Evolutionary conservation across 2,113 vertebrate species (phyloP), one percentile per base, ranked within the genome.

Genomic region (cattle (Bos taurus)): DNA sequence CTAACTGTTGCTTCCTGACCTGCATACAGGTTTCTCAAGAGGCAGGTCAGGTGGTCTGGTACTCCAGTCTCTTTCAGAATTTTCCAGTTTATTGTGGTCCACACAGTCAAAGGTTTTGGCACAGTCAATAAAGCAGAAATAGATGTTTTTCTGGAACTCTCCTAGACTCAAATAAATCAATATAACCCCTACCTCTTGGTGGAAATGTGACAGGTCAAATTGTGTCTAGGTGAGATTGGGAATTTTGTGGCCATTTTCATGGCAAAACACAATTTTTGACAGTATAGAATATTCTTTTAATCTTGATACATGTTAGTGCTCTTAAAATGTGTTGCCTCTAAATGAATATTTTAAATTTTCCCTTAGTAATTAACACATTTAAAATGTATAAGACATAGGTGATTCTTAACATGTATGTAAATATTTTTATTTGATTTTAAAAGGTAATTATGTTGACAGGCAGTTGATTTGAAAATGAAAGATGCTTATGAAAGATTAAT

Each of bases 401-500:
- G 59, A 98, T 94, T 97, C 33, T 95, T 95, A 96, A 96, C 88
- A 57, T 93, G 90, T 59, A 67, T 81, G 48, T 96, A 98, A 98
- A 98, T 98, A 98, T 98, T 98, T 98, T 98, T 97, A 97, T 98
- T 98, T 97, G 48, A 98, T 98, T 98, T 98, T 96, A 85, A 98
- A 96, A 97, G 98, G 81, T 98, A 98, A 98, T 97, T 98, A 97
- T 94, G 94, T 97, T 98, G 88, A 96, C 80, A 98, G 97, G 62
- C 59, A 98, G 97, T 96, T 95, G 0, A 2, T 91, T 95, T 98
- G 86, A 97, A 98, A 98, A 88, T 93, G 36, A 95, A 97, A 97
- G 81, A 90, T 40, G 5, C 57, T 97, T 98, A 97, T 98, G 89
- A 98, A 98, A 98, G 97, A 98, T 97, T 98, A 97, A 96, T 98